phyloP scores from a whole-genome alignment of 2,113 vertebrate genomes.

The human region DNA sequence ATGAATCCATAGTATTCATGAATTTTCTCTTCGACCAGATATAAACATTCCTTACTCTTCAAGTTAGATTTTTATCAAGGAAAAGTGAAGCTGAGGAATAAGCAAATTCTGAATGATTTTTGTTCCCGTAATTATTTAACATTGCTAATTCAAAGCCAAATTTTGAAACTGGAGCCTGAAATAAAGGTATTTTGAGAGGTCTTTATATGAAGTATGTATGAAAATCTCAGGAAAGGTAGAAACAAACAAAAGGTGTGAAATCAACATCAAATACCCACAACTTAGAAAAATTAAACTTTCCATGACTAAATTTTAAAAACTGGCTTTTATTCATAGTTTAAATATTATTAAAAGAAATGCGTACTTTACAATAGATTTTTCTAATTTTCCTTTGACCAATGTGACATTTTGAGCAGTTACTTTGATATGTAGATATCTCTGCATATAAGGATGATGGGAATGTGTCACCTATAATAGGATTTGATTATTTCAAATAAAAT shows the following conservation, averaged over 20 bases:
- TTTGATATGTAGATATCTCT: background rate
- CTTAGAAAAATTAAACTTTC: background rate
- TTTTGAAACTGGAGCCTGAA: background rate
- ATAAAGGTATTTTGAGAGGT: background rate
- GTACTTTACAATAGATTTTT: background rate
- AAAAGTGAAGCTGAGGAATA: background rate
- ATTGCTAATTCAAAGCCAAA: background rate
- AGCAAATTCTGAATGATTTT: background rate
- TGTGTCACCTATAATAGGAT: background rate
- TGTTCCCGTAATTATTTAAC: background rate
- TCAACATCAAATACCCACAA: background rate
- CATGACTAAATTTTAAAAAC: background rate
- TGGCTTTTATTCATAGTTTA: background rate
- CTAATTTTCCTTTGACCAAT: background rate
- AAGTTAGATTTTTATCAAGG: background rate
- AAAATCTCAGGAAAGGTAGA: background rate
- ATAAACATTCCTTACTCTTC: background rate
- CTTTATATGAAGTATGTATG: background rate
- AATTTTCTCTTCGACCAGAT: background rate
- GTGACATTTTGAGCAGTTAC: background rate
- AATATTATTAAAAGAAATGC: background rate
- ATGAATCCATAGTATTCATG: background rate
- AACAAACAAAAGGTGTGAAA: background rate
- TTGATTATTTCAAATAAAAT: constrained; percentile 24
- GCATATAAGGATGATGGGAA: background rate